Percentiles rank a stretch among this genome's conserved stretches.
Evolutionary conservation across 2,888 invertebrate genomes (phyloP).

Genomic region (Monopis laevigella): DNA sequence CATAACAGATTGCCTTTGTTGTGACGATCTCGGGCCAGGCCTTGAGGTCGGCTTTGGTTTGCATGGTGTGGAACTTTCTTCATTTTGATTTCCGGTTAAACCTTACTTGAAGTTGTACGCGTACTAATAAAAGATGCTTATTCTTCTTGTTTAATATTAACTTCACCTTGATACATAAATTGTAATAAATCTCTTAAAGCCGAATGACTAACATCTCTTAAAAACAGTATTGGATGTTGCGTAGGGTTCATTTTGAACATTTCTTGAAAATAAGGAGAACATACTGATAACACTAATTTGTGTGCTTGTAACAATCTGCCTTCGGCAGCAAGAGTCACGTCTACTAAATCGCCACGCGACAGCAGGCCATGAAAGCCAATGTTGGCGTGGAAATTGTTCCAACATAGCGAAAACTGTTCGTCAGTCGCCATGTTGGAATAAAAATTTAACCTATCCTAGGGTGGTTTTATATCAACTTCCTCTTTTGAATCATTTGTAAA

Average conservation of each 20-base stretch:
- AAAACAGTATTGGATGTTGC: constrained; percentile 75
- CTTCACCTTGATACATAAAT: constrained; percentile 78
- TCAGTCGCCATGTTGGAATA: constrained; percentile 78
- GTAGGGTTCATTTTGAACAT: constrained; percentile 77
- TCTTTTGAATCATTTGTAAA: no score
- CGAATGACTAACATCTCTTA: constrained; percentile 76
- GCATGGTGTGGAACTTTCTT: constrained; percentile 66
- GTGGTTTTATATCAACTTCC: no score
- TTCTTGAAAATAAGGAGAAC: constrained; percentile 78
- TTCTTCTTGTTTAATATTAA: constrained; percentile 77
- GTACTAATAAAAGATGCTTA: constrained; percentile 77
- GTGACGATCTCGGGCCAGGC: constrained; percentile 73
- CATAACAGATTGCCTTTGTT: constrained; percentile 69
- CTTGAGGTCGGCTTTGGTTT: constrained; percentile 67
- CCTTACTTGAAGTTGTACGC: no score
- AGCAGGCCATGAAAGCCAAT: constrained; percentile 77
- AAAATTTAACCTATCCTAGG: no score
- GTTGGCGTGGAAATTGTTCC: constrained; percentile 80
- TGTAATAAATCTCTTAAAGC: constrained; percentile 75
- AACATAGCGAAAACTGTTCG: constrained; percentile 78
- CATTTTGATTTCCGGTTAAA: constrained; percentile 72
- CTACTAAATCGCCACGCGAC: constrained; percentile 75
- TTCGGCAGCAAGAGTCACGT: constrained; percentile 76
- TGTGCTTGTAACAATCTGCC: constrained; percentile 76
- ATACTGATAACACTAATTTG: constrained; percentile 76